Evolutionary conservation across 2,888 invertebrate genomes (phyloP).

Genomic region (Adelognathus sp.): DNA sequence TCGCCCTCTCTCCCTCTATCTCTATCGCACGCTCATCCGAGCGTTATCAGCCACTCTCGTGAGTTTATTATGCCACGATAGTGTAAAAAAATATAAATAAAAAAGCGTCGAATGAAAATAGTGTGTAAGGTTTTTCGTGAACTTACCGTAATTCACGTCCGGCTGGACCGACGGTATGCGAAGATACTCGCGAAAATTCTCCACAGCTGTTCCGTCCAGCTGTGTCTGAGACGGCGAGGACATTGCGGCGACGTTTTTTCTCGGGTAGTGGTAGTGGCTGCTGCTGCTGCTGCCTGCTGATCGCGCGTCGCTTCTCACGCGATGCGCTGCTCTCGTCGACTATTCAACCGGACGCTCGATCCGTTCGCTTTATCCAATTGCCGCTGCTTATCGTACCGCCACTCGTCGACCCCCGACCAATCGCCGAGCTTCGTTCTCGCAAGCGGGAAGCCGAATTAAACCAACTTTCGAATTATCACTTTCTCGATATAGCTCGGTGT

Average conservation of each 20-base stretch:
- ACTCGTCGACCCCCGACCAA: slow-evolving; percentile 62
- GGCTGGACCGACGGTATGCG: slow-evolving; percentile 95
- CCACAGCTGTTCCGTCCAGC: slow-evolving; percentile 84
- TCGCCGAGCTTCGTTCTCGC: slow-evolving; percentile 40
- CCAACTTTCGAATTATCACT: not conserved
- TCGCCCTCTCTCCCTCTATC: not conserved
- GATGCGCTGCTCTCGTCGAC: slow-evolving; percentile 64
- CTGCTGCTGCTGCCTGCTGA: slow-evolving; percentile 45
- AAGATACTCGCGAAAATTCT: slow-evolving; percentile 92
- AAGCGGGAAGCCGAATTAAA: slow-evolving; percentile 34
- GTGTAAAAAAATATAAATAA: too few relatives aligned
- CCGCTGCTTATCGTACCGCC: slow-evolving; percentile 58
- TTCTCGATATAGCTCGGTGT: not conserved
- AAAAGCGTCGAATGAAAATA: not conserved
- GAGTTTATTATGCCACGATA: too few relatives aligned
- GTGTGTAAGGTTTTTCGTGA: not conserved
- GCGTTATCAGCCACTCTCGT: too few relatives aligned
- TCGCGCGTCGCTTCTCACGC: too few relatives aligned
- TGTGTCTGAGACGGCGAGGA: slow-evolving; percentile 67
- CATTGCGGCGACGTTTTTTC: slow-evolving; percentile 54
- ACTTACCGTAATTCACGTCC: slow-evolving; percentile 91
- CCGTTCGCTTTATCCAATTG: slow-evolving; percentile 67
- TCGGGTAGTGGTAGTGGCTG: slow-evolving; percentile 46
- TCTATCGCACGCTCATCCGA: not conserved
- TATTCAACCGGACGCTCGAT: slow-evolving; percentile 70